These are phyloP conservation scores for Rotaria socialis DNA, from an alignment of 2,888 invertebrate genomes.

Conservation along the genomic window DNA sequence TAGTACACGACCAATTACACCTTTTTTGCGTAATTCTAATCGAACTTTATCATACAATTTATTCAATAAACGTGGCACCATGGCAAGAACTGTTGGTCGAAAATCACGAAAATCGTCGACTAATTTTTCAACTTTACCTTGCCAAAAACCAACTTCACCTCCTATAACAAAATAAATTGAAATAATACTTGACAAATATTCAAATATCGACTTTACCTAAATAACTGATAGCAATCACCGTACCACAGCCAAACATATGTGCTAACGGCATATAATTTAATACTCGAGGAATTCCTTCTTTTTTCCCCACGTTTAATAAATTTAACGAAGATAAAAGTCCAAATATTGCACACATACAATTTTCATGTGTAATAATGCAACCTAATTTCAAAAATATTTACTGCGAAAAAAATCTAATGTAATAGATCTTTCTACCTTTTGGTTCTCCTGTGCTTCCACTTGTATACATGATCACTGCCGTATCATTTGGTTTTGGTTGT, in stretches of 20 bases:
- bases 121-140: slow-evolving; percentile 54
- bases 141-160: slow-evolving; percentile 65
- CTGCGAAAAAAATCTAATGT: background rate
- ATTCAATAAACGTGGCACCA: slow-evolving; percentile 90
- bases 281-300: slow-evolving; percentile 47
- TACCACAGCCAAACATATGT: slow-evolving; percentile 83
- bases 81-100: slow-evolving; percentile 76
- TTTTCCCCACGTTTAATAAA: too few relatives aligned
- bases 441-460: slow-evolving; percentile 78
- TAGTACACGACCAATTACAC: slow-evolving; percentile 60
- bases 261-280: slow-evolving; percentile 92
- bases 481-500: background rate
- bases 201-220: background rate
- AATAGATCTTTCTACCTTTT: slow-evolving; percentile 69
- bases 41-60: slow-evolving; percentile 80
- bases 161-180: slow-evolving; percentile 61
- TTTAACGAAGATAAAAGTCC: too few relatives aligned
- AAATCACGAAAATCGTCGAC: slow-evolving; percentile 55
- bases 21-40: slow-evolving; percentile 10
- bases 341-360: slow-evolving; percentile 49
- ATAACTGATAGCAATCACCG: background rate
- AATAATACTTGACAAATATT: too few relatives aligned
- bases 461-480: slow-evolving; percentile 66
- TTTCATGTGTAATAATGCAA: background rate
- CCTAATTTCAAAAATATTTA: background rate